phyloP scores from a whole-genome alignment of 2,888 invertebrate species.

The Hirtodrosophila histrioides region DNA sequence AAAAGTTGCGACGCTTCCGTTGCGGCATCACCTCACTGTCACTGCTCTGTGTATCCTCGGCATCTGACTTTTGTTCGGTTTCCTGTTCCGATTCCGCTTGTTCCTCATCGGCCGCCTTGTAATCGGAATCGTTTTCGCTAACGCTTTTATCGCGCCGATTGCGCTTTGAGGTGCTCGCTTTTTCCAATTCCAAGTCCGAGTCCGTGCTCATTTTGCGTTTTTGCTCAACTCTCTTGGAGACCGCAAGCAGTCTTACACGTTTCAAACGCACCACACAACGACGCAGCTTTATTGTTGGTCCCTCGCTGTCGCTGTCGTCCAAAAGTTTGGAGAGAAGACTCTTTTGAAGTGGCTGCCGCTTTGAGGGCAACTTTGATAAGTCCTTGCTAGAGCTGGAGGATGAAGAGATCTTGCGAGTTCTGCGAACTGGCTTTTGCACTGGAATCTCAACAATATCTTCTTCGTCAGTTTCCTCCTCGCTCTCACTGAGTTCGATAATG shows the following conservation, averaged over 20 bases:
- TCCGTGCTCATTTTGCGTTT: conserved; percentile 65
- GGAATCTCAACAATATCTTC: conserved; percentile 1
- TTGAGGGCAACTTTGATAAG: neutral
- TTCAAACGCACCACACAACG: conserved; percentile 71
- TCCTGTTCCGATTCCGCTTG: conserved; percentile 33
- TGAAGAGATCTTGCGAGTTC: conserved; percentile 13
- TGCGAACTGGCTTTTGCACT: neutral
- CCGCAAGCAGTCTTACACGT: conserved; percentile 38
- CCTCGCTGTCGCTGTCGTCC: conserved; percentile 39
- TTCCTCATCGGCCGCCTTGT: conserved; percentile 31
- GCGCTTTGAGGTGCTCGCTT: conserved; percentile 56
- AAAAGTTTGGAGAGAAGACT: conserved; percentile 44
- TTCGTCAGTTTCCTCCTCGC: conserved; percentile 20
- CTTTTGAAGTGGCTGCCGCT: conserved; percentile 5
- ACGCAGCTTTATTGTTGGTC: conserved; percentile 19
- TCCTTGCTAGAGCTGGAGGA: conserved; percentile 9
- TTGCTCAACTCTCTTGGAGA: conserved; percentile 3
- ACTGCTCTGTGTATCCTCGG: conserved; percentile 65
- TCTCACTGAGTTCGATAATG: conserved; percentile 74
- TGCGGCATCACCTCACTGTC: conserved; percentile 81
- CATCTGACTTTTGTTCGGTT: conserved; percentile 32
- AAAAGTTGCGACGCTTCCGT: conserved; percentile 74
- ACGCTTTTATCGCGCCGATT: conserved; percentile 39
- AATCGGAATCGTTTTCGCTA: conserved; percentile 62
- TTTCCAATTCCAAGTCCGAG: conserved; percentile 49